phyloP scores from a whole-genome alignment of 2,888 invertebrate genomes.

The Harpalus rufipes region DNA sequence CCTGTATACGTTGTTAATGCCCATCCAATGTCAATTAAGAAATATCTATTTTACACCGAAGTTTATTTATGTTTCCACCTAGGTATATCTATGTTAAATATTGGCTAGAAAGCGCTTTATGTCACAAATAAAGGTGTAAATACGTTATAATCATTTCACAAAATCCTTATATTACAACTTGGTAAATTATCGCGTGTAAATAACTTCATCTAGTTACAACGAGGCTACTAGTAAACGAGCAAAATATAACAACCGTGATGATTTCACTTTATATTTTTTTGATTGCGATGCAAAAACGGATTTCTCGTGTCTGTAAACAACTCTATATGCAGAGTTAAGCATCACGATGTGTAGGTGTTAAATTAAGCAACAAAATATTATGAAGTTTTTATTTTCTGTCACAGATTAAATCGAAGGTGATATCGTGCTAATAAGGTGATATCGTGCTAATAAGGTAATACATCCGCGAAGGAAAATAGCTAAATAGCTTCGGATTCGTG shows the following conservation, averaged over 20 bases:
- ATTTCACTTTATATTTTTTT: slow-evolving; percentile 47
- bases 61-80: no score
- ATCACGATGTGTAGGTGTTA: slow-evolving; percentile 27
- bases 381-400: slow-evolving; percentile 46
- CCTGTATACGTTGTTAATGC: no score
- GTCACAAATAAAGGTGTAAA: neutral
- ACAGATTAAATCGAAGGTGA: slow-evolving; percentile 52
- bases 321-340: slow-evolving; percentile 42
- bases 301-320: slow-evolving; percentile 53
- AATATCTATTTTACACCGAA: no score
- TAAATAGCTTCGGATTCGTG: no score
- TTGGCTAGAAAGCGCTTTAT: neutral
- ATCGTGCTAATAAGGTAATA: slow-evolving; percentile 23
- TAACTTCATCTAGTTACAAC: slow-evolving; percentile 7
- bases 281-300: slow-evolving; percentile 33
- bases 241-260: slow-evolving; percentile 34
- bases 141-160: neutral
- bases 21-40: no score
- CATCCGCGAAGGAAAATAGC: slow-evolving; percentile 19
- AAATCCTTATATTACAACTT: neutral
- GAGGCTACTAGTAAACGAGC: slow-evolving; percentile 45
- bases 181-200: neutral
- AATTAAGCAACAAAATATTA: slow-evolving; percentile 32
- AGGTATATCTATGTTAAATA: neutral
- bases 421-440: slow-evolving; percentile 20